Percentiles rank a stretch among this genome's conserved stretches.
These are phyloP conservation scores for Acronicta leporina DNA, from an alignment of 2,888 invertebrate species.

Conservation along the genomic window DNA sequence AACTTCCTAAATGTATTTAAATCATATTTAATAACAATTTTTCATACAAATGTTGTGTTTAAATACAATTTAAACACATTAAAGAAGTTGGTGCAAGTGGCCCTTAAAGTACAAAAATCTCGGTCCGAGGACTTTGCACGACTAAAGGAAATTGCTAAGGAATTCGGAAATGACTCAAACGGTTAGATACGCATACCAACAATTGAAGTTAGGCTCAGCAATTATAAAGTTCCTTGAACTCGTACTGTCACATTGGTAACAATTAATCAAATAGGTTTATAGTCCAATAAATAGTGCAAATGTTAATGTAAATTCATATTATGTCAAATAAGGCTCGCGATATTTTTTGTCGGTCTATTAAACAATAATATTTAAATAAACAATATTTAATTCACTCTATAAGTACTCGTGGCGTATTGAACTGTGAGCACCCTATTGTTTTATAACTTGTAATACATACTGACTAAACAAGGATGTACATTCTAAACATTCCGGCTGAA, in stretches of 20 bases:
- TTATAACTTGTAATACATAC: conserved; percentile 55
- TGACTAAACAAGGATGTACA: conserved; percentile 61
- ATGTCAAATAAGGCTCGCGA: conserved; percentile 38
- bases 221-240: conserved; percentile 40
- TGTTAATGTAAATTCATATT: conserved; percentile 47
- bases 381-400: conserved; percentile 52
- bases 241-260: conserved; percentile 11
- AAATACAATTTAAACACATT: too few species aligned
- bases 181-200: too few species aligned
- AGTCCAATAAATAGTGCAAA: conserved; percentile 42
- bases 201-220: background rate
- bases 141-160: conserved; percentile 8
- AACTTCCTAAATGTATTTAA: too few species aligned
- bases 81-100: too few species aligned
- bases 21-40: too few species aligned
- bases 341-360: conserved; percentile 55
- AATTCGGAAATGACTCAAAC: conserved; percentile 7
- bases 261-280: conserved; percentile 34
- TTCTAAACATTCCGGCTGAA: conserved; percentile 61
- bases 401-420: conserved; percentile 55
- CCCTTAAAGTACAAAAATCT: background rate
- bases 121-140: conserved; percentile 6
- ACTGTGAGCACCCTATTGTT: conserved; percentile 62
- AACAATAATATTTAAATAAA: conserved; percentile 61
- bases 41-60: too few species aligned